A percentile compares a stretch with the other conserved stretches of the same genome.
Conservation (phyloP, 2,797 vertebrate genomes). For the Spinibarbus caldwelli region DNA sequence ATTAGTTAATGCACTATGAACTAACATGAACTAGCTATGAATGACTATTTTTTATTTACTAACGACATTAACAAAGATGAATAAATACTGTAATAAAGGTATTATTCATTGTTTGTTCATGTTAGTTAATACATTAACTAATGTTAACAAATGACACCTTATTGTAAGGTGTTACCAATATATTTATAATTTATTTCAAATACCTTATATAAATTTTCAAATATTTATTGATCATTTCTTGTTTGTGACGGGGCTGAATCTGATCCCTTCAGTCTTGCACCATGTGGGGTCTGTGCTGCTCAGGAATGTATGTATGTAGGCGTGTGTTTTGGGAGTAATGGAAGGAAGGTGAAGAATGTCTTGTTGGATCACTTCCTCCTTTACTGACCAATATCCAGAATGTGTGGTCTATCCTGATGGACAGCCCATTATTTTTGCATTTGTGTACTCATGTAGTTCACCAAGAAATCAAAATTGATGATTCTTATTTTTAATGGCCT, state of each 20-base stretch:
- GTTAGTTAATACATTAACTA: too few relatives aligned
- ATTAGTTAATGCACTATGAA: too few relatives aligned
- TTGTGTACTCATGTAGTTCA: not conserved
- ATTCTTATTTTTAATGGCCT: not conserved
- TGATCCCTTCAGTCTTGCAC: slow-evolving; percentile 23
- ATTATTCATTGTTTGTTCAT: too few relatives aligned
- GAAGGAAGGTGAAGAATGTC: slow-evolving; percentile 38
- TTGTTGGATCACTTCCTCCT: slow-evolving; percentile 21
- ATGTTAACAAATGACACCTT: too few relatives aligned
- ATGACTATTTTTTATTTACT: too few relatives aligned
- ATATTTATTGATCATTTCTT: slow-evolving; percentile 4
- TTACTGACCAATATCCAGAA: not conserved
- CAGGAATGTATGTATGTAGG: slow-evolving; percentile 28
- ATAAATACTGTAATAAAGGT: too few relatives aligned
- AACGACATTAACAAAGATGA: too few relatives aligned
- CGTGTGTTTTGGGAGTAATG: slow-evolving; percentile 24
- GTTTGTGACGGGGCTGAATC: slow-evolving; percentile 30
- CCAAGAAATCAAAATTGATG: not conserved
- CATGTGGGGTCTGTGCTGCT: slow-evolving; percentile 16
- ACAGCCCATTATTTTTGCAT: not conserved
- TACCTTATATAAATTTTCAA: not conserved
- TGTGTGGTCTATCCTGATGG: not conserved
- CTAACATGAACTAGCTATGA: too few relatives aligned
- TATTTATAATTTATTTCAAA: not conserved
- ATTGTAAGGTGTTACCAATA: too few relatives aligned